A percentile compares a stretch with the other conserved stretches of the same genome.
Evolutionary conservation across 2,113 vertebrate species (phyloP).

Genomic region (Indri indri): DNA sequence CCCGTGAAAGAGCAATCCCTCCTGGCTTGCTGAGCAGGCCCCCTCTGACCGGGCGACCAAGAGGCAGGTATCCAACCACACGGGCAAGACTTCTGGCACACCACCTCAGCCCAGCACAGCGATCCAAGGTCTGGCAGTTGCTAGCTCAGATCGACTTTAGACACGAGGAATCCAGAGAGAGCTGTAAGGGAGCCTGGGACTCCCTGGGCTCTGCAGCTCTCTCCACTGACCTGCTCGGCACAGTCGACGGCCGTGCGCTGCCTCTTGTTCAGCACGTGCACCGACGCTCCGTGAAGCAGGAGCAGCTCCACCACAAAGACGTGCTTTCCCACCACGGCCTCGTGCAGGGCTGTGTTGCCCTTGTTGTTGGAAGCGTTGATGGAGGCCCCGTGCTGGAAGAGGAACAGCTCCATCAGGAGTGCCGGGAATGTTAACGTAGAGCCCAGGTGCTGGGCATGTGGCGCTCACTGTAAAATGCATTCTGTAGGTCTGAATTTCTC

Average conservation of each 20-base stretch:
- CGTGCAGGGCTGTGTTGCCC: constrained; percentile 93
- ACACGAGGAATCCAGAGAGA: not conserved
- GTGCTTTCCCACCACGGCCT: constrained; percentile 86
- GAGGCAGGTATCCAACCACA: not conserved
- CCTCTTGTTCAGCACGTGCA: constrained; percentile 86
- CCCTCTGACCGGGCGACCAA: not conserved
- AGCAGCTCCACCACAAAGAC: constrained; percentile 90
- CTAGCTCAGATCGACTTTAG: not conserved
- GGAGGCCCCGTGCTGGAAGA: constrained; percentile 87
- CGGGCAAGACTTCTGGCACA: fast-evolving
- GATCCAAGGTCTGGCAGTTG: too few species aligned
- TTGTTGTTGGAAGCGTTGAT: constrained; percentile 89
- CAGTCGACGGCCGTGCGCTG: constrained; percentile 90
- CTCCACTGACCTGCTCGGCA: constrained; percentile 86
- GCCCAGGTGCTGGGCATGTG: fast-evolving
- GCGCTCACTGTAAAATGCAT: not conserved
- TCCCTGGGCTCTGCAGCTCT: fast-evolving
- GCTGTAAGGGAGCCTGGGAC: fast-evolving
- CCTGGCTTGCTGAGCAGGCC: not conserved
- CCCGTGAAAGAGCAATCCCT: not conserved
- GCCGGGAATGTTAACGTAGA: too few species aligned
- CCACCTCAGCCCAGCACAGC: fast-evolving
- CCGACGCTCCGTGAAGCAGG: constrained; percentile 86
- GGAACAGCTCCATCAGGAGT: not conserved
- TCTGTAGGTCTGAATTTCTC: not conserved